A percentile compares a stretch with the other conserved stretches of the same genome.
Conservation (phyloP, 2,113 vertebrate species). For the Alosa alosa region DNA sequence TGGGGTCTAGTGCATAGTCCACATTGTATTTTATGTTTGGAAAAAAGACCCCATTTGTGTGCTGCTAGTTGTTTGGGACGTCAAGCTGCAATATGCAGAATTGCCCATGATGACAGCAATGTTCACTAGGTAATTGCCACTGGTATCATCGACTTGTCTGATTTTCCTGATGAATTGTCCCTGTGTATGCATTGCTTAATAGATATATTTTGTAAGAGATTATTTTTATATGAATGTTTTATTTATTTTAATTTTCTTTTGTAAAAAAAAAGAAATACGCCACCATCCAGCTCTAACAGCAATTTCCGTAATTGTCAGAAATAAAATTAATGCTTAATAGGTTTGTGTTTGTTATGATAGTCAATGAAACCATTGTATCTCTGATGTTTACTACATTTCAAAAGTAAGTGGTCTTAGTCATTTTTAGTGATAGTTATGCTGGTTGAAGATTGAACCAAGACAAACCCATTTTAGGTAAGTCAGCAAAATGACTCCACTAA, state of each 20-base stretch:
- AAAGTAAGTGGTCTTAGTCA: not conserved
- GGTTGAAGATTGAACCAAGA: not conserved
- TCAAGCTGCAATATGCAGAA: conserved; percentile 22
- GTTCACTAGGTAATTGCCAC: conserved; percentile 12
- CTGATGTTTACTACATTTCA: conserved; percentile 61
- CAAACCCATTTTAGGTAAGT: not conserved
- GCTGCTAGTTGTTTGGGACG: conserved; percentile 88
- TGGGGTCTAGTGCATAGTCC: conserved; percentile 52
- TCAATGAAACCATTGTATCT: conserved; percentile 57
- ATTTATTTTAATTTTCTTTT: conserved; percentile 86
- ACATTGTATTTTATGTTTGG: conserved; percentile 3
- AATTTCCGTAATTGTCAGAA: conserved; percentile 51
- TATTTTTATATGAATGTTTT: conserved; percentile 98
- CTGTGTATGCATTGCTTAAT: conserved; percentile 76
- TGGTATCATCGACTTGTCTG: conserved; percentile 56
- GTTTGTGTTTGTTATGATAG: conserved; percentile 47
- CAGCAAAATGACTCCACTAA: not conserved
- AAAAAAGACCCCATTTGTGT: conserved; percentile 65
- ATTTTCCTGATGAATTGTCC: conserved; percentile 74
- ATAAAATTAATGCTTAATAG: conserved; percentile 15
- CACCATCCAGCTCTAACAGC: conserved; percentile 63
- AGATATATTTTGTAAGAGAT: conserved; percentile 96
- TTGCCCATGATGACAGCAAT: conserved; percentile 11
- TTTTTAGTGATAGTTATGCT: not conserved
- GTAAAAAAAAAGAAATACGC: conserved; percentile 58